Conservation (phyloP, 1,140 invertebrate species). For the Belonocnema kinseyi region DNA sequence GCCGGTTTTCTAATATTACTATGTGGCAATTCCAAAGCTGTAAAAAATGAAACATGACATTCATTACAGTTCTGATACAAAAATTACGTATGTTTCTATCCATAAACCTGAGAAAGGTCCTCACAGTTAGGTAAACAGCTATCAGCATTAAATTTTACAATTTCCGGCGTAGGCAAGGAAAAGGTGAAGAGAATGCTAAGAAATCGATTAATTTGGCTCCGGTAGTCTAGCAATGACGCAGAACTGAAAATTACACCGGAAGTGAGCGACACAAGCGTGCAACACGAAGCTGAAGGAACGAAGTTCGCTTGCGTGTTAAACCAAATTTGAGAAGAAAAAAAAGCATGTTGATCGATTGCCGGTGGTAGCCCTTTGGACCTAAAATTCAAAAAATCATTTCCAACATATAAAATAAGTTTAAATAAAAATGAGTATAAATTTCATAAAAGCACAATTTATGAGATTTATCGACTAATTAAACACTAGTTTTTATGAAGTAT, state of each 20-base stretch:
- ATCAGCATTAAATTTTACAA: neutral
- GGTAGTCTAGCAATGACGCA: neutral
- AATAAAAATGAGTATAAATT: too few relatives aligned
- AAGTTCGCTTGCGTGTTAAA: too few relatives aligned
- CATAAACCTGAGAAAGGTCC: too few relatives aligned
- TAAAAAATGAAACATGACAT: conserved; percentile 12
- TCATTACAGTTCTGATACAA: neutral
- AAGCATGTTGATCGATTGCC: too few relatives aligned
- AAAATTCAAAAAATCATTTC: too few relatives aligned
- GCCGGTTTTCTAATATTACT: conserved; percentile 18
- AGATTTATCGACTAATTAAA: too few relatives aligned
- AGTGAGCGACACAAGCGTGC: conserved; percentile 4
- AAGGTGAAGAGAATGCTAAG: neutral
- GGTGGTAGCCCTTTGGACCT: too few relatives aligned
- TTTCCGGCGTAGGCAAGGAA: neutral
- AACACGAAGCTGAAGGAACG: conserved; percentile 10
- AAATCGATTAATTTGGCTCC: neutral
- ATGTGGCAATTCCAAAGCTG: neutral
- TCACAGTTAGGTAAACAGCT: too few relatives aligned
- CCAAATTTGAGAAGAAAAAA: too few relatives aligned
- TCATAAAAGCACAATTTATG: too few relatives aligned
- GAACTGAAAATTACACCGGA: conserved; percentile 21
- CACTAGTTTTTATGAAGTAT: too few relatives aligned
- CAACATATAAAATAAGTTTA: too few relatives aligned
- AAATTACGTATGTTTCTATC: neutral